Evolutionary conservation across 2,113 vertebrate genomes (phyloP).

Genomic region (Callithrix jacchus): DNA sequence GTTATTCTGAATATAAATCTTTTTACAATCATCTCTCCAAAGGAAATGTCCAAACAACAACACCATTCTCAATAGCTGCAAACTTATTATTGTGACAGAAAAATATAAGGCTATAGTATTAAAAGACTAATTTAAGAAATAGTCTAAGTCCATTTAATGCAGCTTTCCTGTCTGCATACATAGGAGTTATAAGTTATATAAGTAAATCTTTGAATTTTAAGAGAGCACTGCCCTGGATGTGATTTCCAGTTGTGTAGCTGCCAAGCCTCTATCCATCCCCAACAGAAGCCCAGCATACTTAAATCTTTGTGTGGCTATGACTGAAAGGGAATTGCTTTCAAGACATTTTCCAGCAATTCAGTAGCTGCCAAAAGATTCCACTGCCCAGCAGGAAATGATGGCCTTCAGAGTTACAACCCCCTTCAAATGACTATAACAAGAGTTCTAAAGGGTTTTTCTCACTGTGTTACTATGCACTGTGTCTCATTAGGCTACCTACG

Average conservation of each 20-base stretch:
- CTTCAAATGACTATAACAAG: constrained; percentile 55
- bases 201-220: neutral
- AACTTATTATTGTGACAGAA: neutral
- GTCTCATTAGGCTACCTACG: constrained; percentile 62
- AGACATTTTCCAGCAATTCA: constrained; percentile 53
- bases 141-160: neutral
- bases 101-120: neutral
- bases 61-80: neutral
- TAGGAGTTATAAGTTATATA: neutral
- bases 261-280: neutral
- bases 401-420: constrained; percentile 37
- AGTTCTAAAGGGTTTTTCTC: constrained; percentile 65
- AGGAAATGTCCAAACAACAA: constrained; percentile 15
- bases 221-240: neutral
- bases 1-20: constrained; percentile 41
- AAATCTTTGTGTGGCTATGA: constrained; percentile 4
- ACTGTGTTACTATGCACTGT: neutral
- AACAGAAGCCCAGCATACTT: neutral
- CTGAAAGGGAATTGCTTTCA: constrained; percentile 50
- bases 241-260: neutral
- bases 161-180: neutral
- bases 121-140: constrained; percentile 28
- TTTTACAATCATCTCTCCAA: constrained; percentile 17
- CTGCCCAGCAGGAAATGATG: constrained; percentile 62
- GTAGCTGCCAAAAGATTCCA: constrained; percentile 48